phyloP scores from a whole-genome alignment of 35 echinoderm and acorn worm species.

The Strongylocentrotus purpuratus region DNA sequence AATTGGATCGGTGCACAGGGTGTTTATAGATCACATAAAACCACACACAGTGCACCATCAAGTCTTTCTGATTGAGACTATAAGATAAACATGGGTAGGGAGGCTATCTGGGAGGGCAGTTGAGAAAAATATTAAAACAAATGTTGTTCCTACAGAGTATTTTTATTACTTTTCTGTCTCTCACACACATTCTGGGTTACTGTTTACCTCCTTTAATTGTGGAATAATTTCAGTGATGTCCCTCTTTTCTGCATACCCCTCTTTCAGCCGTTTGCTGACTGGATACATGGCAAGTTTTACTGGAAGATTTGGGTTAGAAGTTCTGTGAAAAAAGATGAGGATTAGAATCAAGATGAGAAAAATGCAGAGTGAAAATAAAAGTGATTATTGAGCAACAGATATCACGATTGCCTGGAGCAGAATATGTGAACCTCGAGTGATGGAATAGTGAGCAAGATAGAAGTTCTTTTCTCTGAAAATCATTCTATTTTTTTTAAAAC shows the following conservation, averaged over 20 bases:
- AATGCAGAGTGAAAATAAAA: neutral
- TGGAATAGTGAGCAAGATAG: neutral
- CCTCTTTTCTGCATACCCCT: constrained; percentile 25
- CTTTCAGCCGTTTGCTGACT: constrained; percentile 26
- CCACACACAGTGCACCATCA: too few relatives aligned
- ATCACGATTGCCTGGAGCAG: neutral
- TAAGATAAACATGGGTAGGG: too few relatives aligned
- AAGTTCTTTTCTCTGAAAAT: neutral
- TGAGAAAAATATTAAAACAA: too few relatives aligned
- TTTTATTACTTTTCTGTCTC: too few relatives aligned
- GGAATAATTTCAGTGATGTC: constrained; percentile 29
- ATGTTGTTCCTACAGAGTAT: too few relatives aligned
- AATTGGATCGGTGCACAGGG: too few relatives aligned
- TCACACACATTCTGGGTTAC: neutral
- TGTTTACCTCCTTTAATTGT: constrained; percentile 33
- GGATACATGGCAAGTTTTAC: neutral
- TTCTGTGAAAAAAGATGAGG: neutral
- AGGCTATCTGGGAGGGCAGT: too few relatives aligned
- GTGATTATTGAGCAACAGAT: neutral
- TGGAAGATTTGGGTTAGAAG: neutral
- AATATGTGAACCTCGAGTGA: neutral
- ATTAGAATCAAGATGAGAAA: neutral
- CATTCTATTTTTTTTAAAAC: neutral
- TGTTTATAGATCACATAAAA: too few relatives aligned
- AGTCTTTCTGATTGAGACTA: too few relatives aligned